Evolutionary conservation across 92 coral and sea anemone genomes (phyloP).

Genomic region (Heteractis magnifica): DNA sequence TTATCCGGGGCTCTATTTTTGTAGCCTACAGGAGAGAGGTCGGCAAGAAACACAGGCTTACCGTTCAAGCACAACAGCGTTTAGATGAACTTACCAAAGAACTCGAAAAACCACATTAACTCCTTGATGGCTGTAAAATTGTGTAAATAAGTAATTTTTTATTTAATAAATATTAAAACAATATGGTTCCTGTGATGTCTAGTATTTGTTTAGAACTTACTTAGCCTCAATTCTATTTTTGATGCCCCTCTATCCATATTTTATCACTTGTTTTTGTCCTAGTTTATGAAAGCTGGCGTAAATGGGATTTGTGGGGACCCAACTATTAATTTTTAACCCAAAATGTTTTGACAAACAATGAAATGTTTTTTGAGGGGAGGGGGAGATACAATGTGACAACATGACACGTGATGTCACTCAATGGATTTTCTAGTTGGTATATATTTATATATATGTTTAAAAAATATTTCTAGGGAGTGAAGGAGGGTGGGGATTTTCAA

Average conservation of each 20-base stretch:
- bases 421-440: neutral
- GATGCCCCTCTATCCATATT: conserved; percentile 13
- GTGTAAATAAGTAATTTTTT: neutral
- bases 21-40: conserved; percentile 26
- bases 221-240: conserved; percentile 11
- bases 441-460: too few species aligned
- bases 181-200: neutral
- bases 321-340: conserved; percentile 3
- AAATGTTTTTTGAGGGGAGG: neutral
- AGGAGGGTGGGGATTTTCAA: neutral
- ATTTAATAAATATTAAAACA: neutral
- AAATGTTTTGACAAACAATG: conserved; percentile 21
- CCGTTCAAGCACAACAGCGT: conserved; percentile 36
- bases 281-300: neutral
- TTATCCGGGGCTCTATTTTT: neutral
- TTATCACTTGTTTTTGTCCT: neutral
- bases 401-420: neutral
- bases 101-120: conserved; percentile 10
- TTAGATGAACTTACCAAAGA: conserved; percentile 32
- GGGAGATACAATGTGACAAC: too few species aligned
- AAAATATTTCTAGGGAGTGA: neutral
- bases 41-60: conserved; percentile 31
- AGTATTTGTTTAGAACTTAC: neutral
- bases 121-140: neutral
- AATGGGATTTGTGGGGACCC: conserved; percentile 13